Conservation (phyloP, 2,888 invertebrate species). For the Ophion costatus region DNA sequence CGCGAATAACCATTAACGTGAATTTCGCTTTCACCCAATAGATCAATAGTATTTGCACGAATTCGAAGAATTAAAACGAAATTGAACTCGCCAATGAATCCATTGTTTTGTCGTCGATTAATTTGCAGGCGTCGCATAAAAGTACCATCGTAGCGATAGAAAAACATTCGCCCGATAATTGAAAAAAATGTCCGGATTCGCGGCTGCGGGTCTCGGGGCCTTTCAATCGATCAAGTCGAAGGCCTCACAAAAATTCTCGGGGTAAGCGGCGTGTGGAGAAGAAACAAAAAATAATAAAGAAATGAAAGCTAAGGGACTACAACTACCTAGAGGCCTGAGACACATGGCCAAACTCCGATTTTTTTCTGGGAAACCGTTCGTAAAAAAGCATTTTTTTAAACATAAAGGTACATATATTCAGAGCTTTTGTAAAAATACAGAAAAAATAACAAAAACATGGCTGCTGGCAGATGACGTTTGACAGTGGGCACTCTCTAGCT, state of each 20-base stretch:
- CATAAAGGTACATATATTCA: too few species aligned
- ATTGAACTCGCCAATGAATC: neutral
- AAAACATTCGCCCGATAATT: conserved; percentile 81
- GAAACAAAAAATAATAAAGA: neutral
- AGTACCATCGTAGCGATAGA: conserved; percentile 68
- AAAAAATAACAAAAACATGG: too few species aligned
- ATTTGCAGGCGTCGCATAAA: conserved; percentile 80
- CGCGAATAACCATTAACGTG: neutral
- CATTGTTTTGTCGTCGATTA: neutral
- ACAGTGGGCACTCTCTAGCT: too few species aligned
- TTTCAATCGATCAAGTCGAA: conserved; percentile 80
- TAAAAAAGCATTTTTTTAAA: too few species aligned
- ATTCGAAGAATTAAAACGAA: neutral
- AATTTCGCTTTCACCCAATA: neutral
- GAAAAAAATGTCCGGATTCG: conserved; percentile 82
- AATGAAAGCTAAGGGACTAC: neutral
- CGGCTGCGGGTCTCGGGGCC: conserved; percentile 82
- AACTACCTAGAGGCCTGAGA: too few species aligned
- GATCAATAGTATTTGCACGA: neutral
- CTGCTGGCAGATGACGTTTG: too few species aligned
- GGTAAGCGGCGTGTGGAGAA: conserved; percentile 71
- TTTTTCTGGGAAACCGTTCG: too few species aligned
- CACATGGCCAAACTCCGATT: too few species aligned
- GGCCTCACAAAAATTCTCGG: conserved; percentile 79
- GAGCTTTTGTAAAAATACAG: too few species aligned